Percentiles rank a stretch among this genome's conserved stretches.
phyloP scores from a whole-genome alignment of 2,797 vertebrate genomes.

The Chiroxiphia lanceolata region DNA sequence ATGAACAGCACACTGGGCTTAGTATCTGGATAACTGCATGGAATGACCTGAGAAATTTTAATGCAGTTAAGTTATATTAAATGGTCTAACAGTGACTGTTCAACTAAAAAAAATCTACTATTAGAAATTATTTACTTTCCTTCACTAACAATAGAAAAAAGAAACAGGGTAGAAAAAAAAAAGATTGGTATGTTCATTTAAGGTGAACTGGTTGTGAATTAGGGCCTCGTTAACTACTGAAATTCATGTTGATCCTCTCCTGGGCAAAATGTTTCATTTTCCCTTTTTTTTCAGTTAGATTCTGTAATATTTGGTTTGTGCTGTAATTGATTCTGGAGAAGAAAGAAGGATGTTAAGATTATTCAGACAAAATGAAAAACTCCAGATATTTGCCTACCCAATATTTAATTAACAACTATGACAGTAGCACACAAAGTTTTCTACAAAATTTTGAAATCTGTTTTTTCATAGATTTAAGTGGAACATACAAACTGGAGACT shows the following conservation, averaged over 20 bases:
- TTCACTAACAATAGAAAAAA: not conserved
- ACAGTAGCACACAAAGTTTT: not conserved
- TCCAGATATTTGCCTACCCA: not conserved
- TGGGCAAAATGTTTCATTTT: not conserved
- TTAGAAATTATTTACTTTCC: not conserved
- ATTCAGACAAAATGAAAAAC: not conserved
- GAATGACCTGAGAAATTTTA: not conserved
- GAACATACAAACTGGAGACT: not conserved
- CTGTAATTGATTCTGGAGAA: not conserved
- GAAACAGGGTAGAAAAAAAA: not conserved
- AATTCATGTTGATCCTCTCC: not conserved
- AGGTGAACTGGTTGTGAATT: not conserved
- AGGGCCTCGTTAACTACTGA: not conserved
- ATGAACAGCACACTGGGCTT: not conserved
- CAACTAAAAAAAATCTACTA: not conserved
- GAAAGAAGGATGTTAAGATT: not conserved
- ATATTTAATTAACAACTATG: not conserved
- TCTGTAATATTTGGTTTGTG: not conserved
- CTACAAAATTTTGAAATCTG: not conserved
- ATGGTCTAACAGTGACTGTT: not conserved
- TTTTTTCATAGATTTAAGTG: not conserved
- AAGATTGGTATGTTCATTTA: not conserved
- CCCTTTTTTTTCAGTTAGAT: not conserved
- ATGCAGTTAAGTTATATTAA: not conserved
- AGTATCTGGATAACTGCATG: not conserved